A percentile compares a stretch with the other conserved stretches of the same genome.
These are phyloP conservation scores for Merodon equestris DNA, from an alignment of 2,888 invertebrate genomes.

Conservation along the genomic window DNA sequence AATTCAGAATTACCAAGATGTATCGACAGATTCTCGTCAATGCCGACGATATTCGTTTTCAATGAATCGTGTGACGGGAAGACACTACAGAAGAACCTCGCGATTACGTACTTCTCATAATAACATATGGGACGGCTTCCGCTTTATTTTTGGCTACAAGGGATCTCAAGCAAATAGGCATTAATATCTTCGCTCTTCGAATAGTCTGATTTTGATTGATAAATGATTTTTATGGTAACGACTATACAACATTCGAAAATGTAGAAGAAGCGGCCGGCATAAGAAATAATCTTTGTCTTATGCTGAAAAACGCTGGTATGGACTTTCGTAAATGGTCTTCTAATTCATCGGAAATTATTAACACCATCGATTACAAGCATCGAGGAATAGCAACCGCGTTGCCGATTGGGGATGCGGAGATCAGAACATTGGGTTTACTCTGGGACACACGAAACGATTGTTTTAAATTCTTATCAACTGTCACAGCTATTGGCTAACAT, in stretches of 20 bases:
- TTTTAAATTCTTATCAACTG: slow-evolving; percentile 14
- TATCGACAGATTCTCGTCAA: slow-evolving; percentile 17
- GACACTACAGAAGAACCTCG: slow-evolving; percentile 15
- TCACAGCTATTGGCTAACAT: neutral
- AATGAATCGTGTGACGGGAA: slow-evolving; percentile 30
- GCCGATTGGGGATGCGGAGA: slow-evolving; percentile 24
- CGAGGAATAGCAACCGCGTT: slow-evolving; percentile 14
- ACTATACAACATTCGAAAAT: slow-evolving; percentile 24
- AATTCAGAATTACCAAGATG: slow-evolving; percentile 1
- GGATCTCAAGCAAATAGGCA: slow-evolving; percentile 25
- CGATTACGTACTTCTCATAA: slow-evolving; percentile 21
- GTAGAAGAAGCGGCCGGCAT: slow-evolving; percentile 15
- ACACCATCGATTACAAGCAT: slow-evolving; percentile 11
- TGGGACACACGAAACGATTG: slow-evolving; percentile 29
- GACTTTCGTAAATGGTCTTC: slow-evolving; percentile 49
- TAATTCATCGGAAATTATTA: slow-evolving; percentile 29
- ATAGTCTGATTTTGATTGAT: slow-evolving; percentile 22
- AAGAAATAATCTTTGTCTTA: slow-evolving; percentile 1
- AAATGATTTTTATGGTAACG: slow-evolving; percentile 35
- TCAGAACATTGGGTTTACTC: slow-evolving; percentile 22
- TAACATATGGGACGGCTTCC: slow-evolving; percentile 27
- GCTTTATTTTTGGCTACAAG: slow-evolving; percentile 32
- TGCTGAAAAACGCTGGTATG: slow-evolving; percentile 13
- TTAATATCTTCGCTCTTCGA: slow-evolving; percentile 11
- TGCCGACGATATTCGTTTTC: slow-evolving; percentile 15